These are phyloP conservation scores for Acanthis flammea DNA, from an alignment of 2,797 vertebrate genomes.

Conservation along the genomic window DNA sequence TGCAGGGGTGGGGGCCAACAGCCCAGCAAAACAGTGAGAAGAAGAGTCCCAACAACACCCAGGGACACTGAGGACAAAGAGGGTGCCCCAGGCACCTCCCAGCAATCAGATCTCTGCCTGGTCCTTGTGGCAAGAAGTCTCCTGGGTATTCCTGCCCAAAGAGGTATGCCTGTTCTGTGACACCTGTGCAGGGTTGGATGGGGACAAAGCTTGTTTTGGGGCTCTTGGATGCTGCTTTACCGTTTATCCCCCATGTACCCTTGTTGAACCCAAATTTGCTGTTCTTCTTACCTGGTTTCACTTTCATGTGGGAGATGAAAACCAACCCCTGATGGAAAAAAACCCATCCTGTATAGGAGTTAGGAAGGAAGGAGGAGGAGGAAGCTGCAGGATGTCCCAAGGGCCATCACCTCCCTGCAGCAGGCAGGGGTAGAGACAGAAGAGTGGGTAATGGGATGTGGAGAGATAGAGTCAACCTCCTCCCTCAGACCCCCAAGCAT, in stretches of 20 bases:
- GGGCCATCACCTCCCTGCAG: accelerated
- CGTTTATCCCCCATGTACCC: background rate
- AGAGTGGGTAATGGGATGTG: background rate
- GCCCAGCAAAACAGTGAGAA: background rate
- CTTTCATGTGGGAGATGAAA: background rate
- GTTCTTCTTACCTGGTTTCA: background rate
- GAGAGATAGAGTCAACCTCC: accelerated
- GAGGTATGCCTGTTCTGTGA: background rate
- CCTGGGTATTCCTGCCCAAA: background rate
- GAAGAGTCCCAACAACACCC: background rate
- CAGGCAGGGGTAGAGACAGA: background rate
- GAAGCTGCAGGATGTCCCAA: background rate
- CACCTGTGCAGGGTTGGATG: background rate
- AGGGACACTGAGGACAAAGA: background rate
- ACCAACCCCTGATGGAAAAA: background rate
- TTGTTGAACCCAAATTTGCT: background rate
- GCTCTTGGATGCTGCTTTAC: background rate
- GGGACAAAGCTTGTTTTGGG: accelerated
- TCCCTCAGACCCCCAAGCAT: background rate
- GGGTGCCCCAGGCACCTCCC: too few species aligned
- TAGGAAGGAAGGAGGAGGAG: background rate
- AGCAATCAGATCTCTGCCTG: background rate
- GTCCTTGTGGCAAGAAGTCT: accelerated
- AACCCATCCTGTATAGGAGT: accelerated
- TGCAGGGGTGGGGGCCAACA: background rate